Conservation (phyloP, 2,888 invertebrate genomes). For the Creontiades dilutus region DNA sequence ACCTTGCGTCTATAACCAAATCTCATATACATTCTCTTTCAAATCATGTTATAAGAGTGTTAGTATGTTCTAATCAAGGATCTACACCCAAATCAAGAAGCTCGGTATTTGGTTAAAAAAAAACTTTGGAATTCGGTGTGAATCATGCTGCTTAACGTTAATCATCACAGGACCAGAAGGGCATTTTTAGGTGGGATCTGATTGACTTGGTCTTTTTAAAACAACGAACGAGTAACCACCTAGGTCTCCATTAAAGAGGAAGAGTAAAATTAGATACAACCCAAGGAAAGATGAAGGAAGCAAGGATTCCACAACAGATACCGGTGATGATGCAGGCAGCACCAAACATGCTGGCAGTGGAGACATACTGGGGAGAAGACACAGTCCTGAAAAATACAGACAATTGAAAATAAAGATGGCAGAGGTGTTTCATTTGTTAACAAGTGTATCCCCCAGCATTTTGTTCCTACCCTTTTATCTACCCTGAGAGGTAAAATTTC, state of each 20-base stretch:
- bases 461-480: too few species aligned
- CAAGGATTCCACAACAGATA: conserved; percentile 89
- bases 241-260: conserved; percentile 65
- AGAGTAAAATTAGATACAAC: conserved; percentile 79
- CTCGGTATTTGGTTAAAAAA: too few species aligned
- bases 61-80: too few species aligned
- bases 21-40: too few species aligned
- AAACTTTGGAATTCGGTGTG: too few species aligned
- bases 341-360: conserved; percentile 97
- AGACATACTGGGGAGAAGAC: conserved; percentile 83
- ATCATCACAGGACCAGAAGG: background rate
- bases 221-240: background rate
- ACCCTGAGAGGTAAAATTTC: too few species aligned
- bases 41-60: too few species aligned
- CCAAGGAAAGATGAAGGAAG: conserved; percentile 85
- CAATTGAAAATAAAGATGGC: background rate
- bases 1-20: too few species aligned
- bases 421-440: background rate
- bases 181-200: background rate
- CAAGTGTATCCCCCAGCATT: too few species aligned
- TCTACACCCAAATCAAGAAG: too few species aligned
- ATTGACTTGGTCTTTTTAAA: background rate
- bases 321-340: conserved; percentile 95
- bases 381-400: conserved; percentile 83
- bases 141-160: background rate